phyloP scores from a whole-genome alignment of 2,797 vertebrate species.

The Psittacula derbiana region DNA sequence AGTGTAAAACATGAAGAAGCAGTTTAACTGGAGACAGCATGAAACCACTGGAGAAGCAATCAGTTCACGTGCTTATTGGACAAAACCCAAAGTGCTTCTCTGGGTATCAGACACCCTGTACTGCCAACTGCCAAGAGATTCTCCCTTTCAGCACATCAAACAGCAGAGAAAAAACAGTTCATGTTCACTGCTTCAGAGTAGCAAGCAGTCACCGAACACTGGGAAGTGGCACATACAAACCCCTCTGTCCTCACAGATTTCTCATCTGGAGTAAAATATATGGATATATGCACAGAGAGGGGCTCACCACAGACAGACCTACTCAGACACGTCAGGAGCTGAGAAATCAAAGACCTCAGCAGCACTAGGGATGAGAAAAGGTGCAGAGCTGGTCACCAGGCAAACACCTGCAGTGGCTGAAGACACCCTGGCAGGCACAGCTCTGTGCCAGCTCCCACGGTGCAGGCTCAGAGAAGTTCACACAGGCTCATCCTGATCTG shows the following conservation, averaged over 20 bases:
- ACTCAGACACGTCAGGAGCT: neutral
- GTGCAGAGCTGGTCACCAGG: neutral
- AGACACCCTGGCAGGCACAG: fast-evolving
- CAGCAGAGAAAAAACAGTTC: fast-evolving
- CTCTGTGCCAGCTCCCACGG: neutral
- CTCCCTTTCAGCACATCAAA: neutral
- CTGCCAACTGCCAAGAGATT: neutral
- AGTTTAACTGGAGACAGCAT: neutral
- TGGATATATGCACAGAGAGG: fast-evolving
- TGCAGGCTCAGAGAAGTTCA: neutral
- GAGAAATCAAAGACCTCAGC: neutral
- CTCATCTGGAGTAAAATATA: neutral
- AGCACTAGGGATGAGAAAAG: neutral
- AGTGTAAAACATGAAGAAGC: neutral
- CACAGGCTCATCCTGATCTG: neutral
- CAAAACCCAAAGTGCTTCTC: too few species aligned
- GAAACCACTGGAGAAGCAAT: neutral
- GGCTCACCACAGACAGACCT: neutral
- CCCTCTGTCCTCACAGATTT: neutral
- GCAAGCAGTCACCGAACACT: neutral
- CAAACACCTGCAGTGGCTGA: too few species aligned
- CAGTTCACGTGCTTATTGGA: neutral
- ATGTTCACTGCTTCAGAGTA: neutral
- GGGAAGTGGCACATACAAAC: neutral
- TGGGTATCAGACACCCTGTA: neutral